phyloP scores from a whole-genome alignment of 2,888 invertebrate species.

The Baccha elongata region DNA sequence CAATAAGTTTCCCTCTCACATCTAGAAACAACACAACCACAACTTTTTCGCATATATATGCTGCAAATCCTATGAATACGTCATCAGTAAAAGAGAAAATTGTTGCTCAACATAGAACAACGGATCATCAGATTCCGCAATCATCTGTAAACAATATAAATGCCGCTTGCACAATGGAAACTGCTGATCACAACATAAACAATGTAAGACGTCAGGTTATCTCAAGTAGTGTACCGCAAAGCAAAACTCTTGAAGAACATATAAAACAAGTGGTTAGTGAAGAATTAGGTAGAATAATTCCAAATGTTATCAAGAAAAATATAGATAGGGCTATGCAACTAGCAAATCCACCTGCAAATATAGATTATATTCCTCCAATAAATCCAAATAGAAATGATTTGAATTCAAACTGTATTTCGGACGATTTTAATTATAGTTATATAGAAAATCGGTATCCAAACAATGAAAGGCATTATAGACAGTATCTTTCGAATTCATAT shows the following conservation, averaged over 20 bases:
- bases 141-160: background rate
- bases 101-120: background rate
- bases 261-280: no score
- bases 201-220: no score
- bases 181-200: background rate
- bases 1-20: no score
- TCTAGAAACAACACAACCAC: background rate
- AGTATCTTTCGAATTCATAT: no score
- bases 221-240: no score
- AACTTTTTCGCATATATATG: background rate
- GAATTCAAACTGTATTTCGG: background rate
- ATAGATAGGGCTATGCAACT: no score
- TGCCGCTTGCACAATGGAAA: background rate
- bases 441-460: background rate
- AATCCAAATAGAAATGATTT: no score
- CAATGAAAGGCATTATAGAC: background rate
- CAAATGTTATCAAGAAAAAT: no score
- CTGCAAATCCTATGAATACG: background rate
- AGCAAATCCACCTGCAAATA: no score
- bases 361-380: no score
- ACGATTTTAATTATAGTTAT: background rate
- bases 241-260: no score
- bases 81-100: background rate
- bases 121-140: background rate
- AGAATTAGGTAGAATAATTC: no score